These are phyloP conservation scores for Dicrostonyx torquatus DNA, from an alignment of 2,797 vertebrate species.

Conservation along the genomic window DNA sequence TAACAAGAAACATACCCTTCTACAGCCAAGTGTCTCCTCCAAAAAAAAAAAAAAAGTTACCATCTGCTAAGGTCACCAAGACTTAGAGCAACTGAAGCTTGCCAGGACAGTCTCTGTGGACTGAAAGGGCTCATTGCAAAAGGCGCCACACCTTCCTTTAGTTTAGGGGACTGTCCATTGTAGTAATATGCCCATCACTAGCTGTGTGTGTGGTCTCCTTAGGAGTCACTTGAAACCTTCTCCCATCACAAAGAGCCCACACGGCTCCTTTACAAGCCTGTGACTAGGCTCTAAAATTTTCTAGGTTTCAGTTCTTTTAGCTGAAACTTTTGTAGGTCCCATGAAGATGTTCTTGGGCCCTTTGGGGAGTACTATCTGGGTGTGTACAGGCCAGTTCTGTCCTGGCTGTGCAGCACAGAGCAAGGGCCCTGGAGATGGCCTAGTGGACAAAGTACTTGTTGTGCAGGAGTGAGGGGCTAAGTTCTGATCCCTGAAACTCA, in stretches of 20 bases:
- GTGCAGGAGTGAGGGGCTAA: neutral
- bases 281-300: neutral
- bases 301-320: neutral
- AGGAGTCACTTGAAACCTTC: neutral
- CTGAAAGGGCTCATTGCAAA: neutral
- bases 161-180: neutral
- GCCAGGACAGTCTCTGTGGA: neutral
- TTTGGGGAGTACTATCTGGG: neutral
- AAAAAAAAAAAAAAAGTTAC: neutral
- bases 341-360: too few relatives aligned
- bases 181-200: neutral
- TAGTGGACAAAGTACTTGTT: neutral
- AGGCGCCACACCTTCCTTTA: neutral
- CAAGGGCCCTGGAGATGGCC: neutral
- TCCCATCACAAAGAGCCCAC: neutral
- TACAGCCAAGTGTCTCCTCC: neutral
- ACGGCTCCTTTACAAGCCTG: neutral
- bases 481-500: neutral
- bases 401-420: neutral
- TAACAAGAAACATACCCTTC: neutral
- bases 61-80: neutral
- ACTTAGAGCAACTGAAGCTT: neutral
- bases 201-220: neutral
- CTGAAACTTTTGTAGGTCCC: neutral
- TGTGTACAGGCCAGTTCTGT: fast-evolving